These are phyloP conservation scores for Isichthys henryi DNA, from an alignment of 2,113 vertebrate species.

Conservation along the genomic window DNA sequence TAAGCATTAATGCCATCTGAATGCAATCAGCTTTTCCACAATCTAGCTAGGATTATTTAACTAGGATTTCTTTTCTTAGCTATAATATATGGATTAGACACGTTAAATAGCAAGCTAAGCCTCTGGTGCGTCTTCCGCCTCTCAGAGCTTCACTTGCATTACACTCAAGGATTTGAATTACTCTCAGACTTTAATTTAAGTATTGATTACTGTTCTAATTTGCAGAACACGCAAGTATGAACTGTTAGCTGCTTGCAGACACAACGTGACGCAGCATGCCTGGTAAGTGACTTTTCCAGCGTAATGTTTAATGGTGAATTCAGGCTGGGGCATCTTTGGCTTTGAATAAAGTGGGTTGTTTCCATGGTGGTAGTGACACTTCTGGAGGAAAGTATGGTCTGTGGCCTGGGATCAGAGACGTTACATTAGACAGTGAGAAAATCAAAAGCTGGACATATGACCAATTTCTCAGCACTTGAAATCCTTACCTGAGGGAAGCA, in stretches of 20 bases:
- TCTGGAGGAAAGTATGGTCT: constrained; percentile 97
- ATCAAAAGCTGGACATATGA: background rate
- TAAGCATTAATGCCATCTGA: background rate
- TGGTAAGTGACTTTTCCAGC: constrained; percentile 95
- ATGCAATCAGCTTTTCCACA: background rate
- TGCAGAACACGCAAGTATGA: background rate
- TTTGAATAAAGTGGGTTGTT: constrained; percentile 78
- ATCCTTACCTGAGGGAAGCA: constrained; percentile 83
- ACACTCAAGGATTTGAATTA: background rate
- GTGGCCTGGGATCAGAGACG: constrained; percentile 70
- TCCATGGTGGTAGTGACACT: constrained; percentile 96
- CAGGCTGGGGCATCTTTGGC: constrained; percentile 92
- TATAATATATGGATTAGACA: background rate
- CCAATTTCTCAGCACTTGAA: background rate
- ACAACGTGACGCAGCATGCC: constrained; percentile 46
- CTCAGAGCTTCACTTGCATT: background rate
- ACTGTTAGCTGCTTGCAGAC: background rate
- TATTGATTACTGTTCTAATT: background rate
- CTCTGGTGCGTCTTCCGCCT: background rate
- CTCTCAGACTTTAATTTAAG: constrained; percentile 10
- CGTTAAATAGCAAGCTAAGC: background rate
- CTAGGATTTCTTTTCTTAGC: background rate
- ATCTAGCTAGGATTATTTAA: background rate
- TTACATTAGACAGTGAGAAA: background rate
- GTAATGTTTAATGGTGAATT: constrained; percentile 92